Conservation (phyloP, 2,113 vertebrate species). For the Nibea albiflora region DNA sequence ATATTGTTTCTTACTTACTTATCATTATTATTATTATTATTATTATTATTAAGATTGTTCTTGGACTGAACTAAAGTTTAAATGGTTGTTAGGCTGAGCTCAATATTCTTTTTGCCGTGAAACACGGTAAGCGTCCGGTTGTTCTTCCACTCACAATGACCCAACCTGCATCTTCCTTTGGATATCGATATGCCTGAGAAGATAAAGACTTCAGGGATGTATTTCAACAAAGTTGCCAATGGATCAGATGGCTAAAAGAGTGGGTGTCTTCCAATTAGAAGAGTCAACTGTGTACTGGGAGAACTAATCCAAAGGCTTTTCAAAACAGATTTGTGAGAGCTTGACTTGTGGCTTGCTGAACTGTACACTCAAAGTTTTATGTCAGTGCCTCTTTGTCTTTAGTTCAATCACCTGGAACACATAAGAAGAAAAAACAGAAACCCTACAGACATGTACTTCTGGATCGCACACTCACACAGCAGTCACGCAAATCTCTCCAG, state of each 20-base stretch:
- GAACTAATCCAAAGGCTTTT: conserved; percentile 76
- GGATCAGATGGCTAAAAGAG: conserved; percentile 69
- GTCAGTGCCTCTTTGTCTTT: conserved; percentile 72
- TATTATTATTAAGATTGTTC: not conserved
- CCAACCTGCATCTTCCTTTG: conserved; percentile 52
- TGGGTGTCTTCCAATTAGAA: conserved; percentile 77
- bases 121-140: conserved; percentile 18
- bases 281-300: conserved; percentile 69
- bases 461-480: conserved; percentile 39
- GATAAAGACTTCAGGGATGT: conserved; percentile 61
- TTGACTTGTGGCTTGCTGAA: conserved; percentile 75
- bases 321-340: conserved; percentile 72
- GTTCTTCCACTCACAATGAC: conserved; percentile 31
- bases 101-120: conserved; percentile 16
- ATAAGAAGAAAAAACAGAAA: conserved; percentile 32
- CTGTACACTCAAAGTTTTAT: conserved; percentile 74
- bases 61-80: not conserved
- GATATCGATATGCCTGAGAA: conserved; percentile 49
- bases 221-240: conserved; percentile 69
- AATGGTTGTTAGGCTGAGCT: conserved; percentile 11
- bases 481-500: conserved; percentile 71
- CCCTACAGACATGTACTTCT: conserved; percentile 36
- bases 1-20: not conserved
- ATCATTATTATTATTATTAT: not conserved
- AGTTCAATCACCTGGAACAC: conserved; percentile 77